Conservation (phyloP, 2,888 invertebrate genomes). For the Habroteleia sp. region DNA sequence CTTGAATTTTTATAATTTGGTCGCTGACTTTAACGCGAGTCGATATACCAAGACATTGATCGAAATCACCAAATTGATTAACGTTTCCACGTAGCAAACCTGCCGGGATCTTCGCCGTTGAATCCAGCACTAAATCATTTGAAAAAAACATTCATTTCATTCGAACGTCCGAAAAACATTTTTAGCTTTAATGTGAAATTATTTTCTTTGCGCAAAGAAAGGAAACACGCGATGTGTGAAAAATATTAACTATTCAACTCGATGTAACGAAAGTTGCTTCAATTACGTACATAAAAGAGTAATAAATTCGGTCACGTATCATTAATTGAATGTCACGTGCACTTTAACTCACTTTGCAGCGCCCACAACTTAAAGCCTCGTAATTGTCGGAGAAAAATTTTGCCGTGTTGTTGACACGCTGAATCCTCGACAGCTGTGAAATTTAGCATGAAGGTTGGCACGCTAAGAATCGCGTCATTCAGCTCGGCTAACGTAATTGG, state of each 20-base stretch:
- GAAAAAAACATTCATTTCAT: neutral
- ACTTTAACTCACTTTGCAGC: constrained; percentile 85
- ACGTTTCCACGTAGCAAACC: constrained; percentile 87
- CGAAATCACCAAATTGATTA: constrained; percentile 88
- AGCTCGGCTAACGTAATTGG: constrained; percentile 84
- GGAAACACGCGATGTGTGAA: constrained; percentile 40
- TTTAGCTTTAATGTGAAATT: constrained; percentile 14
- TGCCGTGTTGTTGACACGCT: constrained; percentile 87
- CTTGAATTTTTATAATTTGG: constrained; percentile 84
- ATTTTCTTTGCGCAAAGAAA: constrained; percentile 15
- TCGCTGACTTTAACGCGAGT: constrained; percentile 84
- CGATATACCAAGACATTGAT: constrained; percentile 84
- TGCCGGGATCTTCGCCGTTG: constrained; percentile 87
- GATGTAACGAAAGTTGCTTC: constrained; percentile 36
- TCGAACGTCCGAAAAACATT: neutral
- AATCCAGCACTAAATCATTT: constrained; percentile 85
- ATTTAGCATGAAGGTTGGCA: constrained; percentile 87
- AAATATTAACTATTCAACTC: constrained; percentile 36
- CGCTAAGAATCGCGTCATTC: constrained; percentile 82
- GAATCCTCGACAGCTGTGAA: constrained; percentile 85
- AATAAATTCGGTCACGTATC: constrained; percentile 61
- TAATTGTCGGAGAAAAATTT: constrained; percentile 86
- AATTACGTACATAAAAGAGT: constrained; percentile 54
- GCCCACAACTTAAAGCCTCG: constrained; percentile 87
- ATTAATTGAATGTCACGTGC: constrained; percentile 56